Conservation (phyloP, 2,113 vertebrate genomes). For the Cygnus buccinator region DNA sequence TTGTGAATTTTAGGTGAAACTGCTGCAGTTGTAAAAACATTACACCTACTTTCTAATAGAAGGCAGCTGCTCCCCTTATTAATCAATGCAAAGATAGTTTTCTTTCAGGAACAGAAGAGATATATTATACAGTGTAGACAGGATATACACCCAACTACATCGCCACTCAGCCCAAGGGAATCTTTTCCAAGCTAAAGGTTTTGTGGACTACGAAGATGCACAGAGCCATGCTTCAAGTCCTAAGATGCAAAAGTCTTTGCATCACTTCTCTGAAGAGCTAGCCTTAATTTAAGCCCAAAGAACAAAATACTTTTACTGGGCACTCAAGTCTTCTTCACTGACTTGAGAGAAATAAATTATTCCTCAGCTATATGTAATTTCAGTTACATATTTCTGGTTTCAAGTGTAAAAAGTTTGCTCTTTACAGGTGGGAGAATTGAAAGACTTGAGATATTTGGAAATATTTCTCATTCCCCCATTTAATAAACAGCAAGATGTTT, state of each 20-base stretch:
- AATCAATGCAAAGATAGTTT: background rate
- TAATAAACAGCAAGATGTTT: background rate
- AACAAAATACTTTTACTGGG: background rate
- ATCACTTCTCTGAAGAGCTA: background rate
- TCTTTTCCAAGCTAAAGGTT: background rate
- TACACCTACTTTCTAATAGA: background rate
- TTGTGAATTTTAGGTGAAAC: background rate
- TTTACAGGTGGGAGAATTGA: background rate
- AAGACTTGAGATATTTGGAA: background rate
- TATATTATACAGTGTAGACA: background rate
- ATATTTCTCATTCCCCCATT: background rate
- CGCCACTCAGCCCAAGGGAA: background rate
- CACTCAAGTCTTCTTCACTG: background rate
- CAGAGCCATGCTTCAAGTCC: background rate
- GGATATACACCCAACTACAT: background rate
- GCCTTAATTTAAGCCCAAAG: background rate
- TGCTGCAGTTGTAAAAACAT: background rate
- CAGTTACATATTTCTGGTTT: background rate
- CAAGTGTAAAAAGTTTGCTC: background rate
- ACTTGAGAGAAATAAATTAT: background rate
- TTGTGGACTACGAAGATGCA: background rate
- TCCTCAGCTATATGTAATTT: background rate
- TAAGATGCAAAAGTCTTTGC: background rate
- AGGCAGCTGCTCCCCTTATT: background rate
- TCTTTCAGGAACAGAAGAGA: background rate